Conservation (phyloP, 2,888 invertebrate species). For the Periphyllus acericola region DNA sequence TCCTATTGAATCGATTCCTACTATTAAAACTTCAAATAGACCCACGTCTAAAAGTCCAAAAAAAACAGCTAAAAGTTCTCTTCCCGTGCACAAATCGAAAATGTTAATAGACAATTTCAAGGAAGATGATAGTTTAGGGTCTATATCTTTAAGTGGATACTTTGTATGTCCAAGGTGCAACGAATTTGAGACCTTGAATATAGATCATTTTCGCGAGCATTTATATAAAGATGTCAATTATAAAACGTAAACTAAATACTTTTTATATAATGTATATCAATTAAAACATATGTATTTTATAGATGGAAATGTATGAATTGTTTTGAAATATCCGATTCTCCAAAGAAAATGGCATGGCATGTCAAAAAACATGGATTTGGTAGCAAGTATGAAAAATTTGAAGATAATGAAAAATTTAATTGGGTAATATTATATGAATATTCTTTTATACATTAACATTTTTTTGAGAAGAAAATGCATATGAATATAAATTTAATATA, state of each 20-base stretch:
- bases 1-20: slow-evolving; percentile 40
- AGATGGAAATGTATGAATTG: slow-evolving; percentile 51
- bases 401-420: slow-evolving; percentile 26
- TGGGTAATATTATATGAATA: slow-evolving; percentile 38
- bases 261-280: not conserved
- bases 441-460: not conserved
- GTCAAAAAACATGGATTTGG: slow-evolving; percentile 46
- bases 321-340: slow-evolving; percentile 50
- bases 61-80: slow-evolving; percentile 1
- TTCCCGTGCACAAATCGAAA: slow-evolving; percentile 10
- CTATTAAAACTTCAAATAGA: not conserved
- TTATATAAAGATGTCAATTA: slow-evolving; percentile 58
- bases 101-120: not conserved
- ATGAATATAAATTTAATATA: not conserved
- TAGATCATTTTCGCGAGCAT: slow-evolving; percentile 39
- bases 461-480: not conserved
- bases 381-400: slow-evolving; percentile 47
- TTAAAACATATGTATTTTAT: not conserved
- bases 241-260: slow-evolving; percentile 41
- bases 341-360: slow-evolving; percentile 60
- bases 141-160: slow-evolving; percentile 27
- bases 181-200: slow-evolving; percentile 19
- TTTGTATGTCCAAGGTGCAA: slow-evolving; percentile 58
- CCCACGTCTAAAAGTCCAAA: slow-evolving; percentile 39
- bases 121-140: slow-evolving; percentile 28